Evolutionary conservation across 2,888 invertebrate species (phyloP).

Genomic region (Beris chalybata): DNA sequence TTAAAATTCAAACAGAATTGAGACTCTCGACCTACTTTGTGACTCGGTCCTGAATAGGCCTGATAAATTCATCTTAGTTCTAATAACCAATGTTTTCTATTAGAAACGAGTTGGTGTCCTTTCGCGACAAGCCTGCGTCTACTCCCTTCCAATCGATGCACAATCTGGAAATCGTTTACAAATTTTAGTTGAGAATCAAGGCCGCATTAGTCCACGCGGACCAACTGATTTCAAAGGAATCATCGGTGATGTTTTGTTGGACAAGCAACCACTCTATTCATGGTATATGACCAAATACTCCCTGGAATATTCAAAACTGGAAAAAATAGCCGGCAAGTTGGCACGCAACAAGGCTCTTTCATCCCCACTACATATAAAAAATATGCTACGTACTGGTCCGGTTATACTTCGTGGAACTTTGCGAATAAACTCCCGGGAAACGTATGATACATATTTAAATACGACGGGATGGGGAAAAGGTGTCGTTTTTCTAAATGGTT

Average conservation of each 20-base stretch:
- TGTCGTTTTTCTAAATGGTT: conserved; percentile 79
- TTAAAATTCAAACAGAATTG: too few species aligned
- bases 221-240: conserved; percentile 62
- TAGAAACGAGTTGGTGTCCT: conserved; percentile 50
- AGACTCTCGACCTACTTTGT: too few species aligned
- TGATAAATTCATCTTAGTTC: too few species aligned
- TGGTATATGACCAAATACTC: conserved; percentile 71
- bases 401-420: conserved; percentile 59
- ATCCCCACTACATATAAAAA: neutral
- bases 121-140: conserved; percentile 50
- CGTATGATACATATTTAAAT: conserved; percentile 76
- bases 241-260: conserved; percentile 59
- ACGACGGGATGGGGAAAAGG: conserved; percentile 84
- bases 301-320: conserved; percentile 52
- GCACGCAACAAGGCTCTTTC: neutral
- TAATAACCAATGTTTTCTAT: neutral
- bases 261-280: conserved; percentile 40
- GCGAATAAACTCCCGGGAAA: conserved; percentile 53
- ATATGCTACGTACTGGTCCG: conserved; percentile 57
- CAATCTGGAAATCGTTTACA: conserved; percentile 56
- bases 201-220: conserved; percentile 69
- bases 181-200: conserved; percentile 76
- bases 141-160: conserved; percentile 48
- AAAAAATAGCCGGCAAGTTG: conserved; percentile 44
- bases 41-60: too few species aligned